Percentiles rank a stretch among this genome's conserved stretches.
Conservation (phyloP, 2,113 vertebrate genomes). For the Seriola aureovittata region DNA sequence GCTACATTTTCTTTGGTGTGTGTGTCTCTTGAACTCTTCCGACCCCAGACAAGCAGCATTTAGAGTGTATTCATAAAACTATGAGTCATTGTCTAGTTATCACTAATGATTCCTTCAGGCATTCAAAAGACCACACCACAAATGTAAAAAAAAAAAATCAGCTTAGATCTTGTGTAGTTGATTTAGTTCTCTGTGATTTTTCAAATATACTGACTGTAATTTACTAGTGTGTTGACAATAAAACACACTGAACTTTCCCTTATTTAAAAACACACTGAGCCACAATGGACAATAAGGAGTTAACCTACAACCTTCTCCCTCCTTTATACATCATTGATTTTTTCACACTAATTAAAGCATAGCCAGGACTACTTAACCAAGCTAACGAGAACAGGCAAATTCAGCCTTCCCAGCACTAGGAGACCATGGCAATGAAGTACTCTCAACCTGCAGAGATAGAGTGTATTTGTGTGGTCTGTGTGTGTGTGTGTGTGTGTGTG, state of each 20-base stretch:
- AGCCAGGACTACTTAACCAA: constrained; percentile 82
- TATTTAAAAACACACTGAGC: constrained; percentile 12
- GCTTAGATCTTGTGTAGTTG: constrained; percentile 2
- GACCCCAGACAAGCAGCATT: constrained; percentile 20
- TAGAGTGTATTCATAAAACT: constrained; percentile 40
- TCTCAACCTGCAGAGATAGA: constrained; percentile 38
- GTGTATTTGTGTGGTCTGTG: background rate
- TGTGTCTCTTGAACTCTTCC: constrained; percentile 11
- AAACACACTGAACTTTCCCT: background rate
- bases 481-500: background rate
- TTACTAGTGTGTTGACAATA: constrained; percentile 1
- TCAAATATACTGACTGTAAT: constrained; percentile 1
- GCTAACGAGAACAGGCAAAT: constrained; percentile 77
- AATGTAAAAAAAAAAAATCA: constrained; percentile 12
- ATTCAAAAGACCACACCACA: constrained; percentile 18
- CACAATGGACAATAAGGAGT: constrained; percentile 56
- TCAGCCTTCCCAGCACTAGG: constrained; percentile 51
- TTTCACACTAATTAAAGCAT: constrained; percentile 85
- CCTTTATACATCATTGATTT: constrained; percentile 79
- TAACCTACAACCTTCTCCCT: constrained; percentile 65
- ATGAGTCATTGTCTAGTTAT: constrained; percentile 54
- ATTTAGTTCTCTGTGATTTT: background rate
- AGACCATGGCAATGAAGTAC: constrained; percentile 57
- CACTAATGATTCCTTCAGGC: constrained; percentile 53
- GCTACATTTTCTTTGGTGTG: background rate